Conservation (phyloP, 2,888 invertebrate species). For the Belgica antarctica region DNA sequence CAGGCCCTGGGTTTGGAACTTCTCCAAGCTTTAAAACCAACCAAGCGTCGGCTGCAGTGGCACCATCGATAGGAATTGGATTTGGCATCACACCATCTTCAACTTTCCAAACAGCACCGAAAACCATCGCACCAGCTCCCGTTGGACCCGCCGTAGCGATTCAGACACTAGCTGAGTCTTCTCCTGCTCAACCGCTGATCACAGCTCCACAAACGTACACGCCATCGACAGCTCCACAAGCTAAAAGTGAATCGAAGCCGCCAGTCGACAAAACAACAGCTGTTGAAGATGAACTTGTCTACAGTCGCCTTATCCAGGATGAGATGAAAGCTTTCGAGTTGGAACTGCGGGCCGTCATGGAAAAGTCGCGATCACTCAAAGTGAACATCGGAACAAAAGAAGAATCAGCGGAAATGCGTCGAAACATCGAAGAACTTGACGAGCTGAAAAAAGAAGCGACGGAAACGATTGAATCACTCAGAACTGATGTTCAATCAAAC, state of each 20-base stretch:
- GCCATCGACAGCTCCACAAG: conserved; percentile 7
- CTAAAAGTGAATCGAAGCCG: neutral
- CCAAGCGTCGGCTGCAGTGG: no score
- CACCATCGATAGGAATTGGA: no score
- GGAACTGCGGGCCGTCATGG: conserved; percentile 63
- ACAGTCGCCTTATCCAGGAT: conserved; percentile 63
- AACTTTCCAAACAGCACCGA: neutral
- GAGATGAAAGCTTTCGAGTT: conserved; percentile 66
- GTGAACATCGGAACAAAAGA: conserved; percentile 59
- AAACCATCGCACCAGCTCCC: neutral
- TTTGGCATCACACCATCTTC: neutral
- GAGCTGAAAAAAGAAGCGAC: conserved; percentile 63
- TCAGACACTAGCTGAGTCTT: conserved; percentile 28
- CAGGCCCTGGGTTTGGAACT: no score
- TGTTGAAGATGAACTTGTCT: conserved; percentile 48
- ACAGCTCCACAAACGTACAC: conserved; percentile 44
- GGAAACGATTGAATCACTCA: conserved; percentile 61
- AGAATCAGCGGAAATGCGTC: conserved; percentile 58
- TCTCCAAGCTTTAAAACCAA: no score
- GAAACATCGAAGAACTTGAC: conserved; percentile 58
- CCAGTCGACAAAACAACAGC: neutral
- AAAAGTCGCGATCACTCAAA: conserved; percentile 58
- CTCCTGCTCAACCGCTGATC: conserved; percentile 44
- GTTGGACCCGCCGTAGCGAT: conserved; percentile 20
- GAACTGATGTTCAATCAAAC: conserved; percentile 60